A percentile compares a stretch with the other conserved stretches of the same genome.
Evolutionary conservation across 2,797 vertebrate species (phyloP).

Genomic region (Gymnothorax reevesii): DNA sequence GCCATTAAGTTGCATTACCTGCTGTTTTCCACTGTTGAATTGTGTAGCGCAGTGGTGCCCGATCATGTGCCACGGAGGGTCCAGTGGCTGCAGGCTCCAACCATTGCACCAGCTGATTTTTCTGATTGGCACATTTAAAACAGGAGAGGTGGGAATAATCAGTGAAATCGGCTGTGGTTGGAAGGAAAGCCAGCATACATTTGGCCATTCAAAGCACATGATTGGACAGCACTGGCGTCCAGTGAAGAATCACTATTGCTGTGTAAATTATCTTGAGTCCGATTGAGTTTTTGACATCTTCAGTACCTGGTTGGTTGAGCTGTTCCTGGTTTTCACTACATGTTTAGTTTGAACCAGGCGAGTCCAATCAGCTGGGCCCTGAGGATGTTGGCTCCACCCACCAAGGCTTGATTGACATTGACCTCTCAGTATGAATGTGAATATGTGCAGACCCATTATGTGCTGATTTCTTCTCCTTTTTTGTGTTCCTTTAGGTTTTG

Average conservation of each 20-base stretch:
- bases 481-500: conserved; percentile 83
- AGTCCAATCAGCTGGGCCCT: background rate
- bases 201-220: too few species aligned
- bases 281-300: background rate
- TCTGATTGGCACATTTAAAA: too few species aligned
- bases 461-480: conserved; percentile 82
- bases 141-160: too few species aligned
- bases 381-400: background rate
- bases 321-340: too few species aligned
- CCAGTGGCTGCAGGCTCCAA: too few species aligned
- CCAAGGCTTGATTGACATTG: background rate
- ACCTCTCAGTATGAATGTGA: conserved; percentile 44
- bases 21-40: conserved; percentile 66
- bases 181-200: too few species aligned
- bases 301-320: background rate
- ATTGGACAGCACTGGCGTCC: too few species aligned
- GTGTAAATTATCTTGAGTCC: background rate
- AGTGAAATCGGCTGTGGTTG: too few species aligned
- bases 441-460: conserved; percentile 86
- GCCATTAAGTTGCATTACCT: conserved; percentile 69
- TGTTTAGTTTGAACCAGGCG: too few species aligned
- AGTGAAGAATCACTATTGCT: background rate
- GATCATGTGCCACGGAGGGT: too few species aligned
- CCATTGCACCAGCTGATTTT: too few species aligned
- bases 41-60: too few species aligned